Evolutionary conservation across 1,140 invertebrate genomes (phyloP).

Genomic region (Drosophila mayri): DNA sequence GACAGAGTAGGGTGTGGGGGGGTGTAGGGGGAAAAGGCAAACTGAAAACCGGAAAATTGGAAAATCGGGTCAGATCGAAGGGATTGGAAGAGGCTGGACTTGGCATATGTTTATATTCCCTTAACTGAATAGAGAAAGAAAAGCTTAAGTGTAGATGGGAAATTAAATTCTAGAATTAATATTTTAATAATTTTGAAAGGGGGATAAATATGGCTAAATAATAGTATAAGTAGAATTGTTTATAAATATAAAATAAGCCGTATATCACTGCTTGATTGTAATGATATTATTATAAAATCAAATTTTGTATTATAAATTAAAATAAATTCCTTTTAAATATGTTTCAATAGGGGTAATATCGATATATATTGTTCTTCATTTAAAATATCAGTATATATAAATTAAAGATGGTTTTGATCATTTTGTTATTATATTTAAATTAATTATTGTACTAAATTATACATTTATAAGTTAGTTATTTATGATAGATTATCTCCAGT

Average conservation of each 20-base stretch:
- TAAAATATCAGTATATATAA: neutral
- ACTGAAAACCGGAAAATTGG: constrained; percentile 14
- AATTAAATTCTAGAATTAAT: neutral
- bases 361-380: neutral
- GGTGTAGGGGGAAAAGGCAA: neutral
- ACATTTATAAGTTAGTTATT: neutral
- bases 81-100: constrained; percentile 4
- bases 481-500: neutral
- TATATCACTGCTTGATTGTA: neutral
- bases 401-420: neutral
- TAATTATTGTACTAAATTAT: neutral
- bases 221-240: neutral
- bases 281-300: too few species aligned
- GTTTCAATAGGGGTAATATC: too few species aligned
- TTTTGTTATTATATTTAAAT: neutral
- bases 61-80: constrained; percentile 47
- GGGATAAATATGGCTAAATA: too few species aligned
- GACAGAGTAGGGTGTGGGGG: neutral
- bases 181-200: neutral
- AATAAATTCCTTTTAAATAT: too few species aligned
- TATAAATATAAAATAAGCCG: too few species aligned
- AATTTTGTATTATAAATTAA: too few species aligned
- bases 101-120: constrained; percentile 8
- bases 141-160: neutral
- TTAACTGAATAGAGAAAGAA: neutral